Conservation (phyloP, 1,140 invertebrate species). For the Drosophila obscura region DNA sequence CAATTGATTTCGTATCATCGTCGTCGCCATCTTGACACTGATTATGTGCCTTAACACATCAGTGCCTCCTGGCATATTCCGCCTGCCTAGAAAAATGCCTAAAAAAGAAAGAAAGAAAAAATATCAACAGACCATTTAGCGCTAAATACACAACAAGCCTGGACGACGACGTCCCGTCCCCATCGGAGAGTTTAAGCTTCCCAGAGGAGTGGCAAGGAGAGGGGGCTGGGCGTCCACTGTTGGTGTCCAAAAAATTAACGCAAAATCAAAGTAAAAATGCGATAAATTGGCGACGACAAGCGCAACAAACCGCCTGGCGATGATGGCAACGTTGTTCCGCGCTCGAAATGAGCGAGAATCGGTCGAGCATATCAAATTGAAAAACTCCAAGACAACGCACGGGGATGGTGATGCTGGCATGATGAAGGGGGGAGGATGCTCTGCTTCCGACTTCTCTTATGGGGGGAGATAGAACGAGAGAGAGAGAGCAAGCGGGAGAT, state of each 20-base stretch:
- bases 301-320: slow-evolving; percentile 53
- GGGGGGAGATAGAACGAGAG: not conserved
- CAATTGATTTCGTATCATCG: slow-evolving; percentile 64
- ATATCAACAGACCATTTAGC: slow-evolving; percentile 72
- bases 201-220: not conserved
- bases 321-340: slow-evolving; percentile 51
- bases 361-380: slow-evolving; percentile 81
- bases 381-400: slow-evolving; percentile 76
- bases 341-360: slow-evolving; percentile 80
- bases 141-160: slow-evolving; percentile 55
- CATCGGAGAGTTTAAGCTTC: not conserved
- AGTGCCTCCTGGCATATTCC: slow-evolving; percentile 47
- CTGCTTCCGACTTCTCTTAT: slow-evolving; percentile 3
- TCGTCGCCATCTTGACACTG: slow-evolving; percentile 66
- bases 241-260: slow-evolving; percentile 78
- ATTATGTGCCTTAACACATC: slow-evolving; percentile 72
- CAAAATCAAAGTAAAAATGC: slow-evolving; percentile 82
- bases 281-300: slow-evolving; percentile 80
- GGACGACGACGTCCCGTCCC: not conserved
- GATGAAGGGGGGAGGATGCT: slow-evolving; percentile 3
- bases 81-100: slow-evolving; percentile 5
- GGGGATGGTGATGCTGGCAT: not conserved
- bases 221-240: slow-evolving; percentile 1
- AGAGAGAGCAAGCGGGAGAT: slow-evolving; percentile 11
- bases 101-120: slow-evolving; percentile 39